phyloP scores from a whole-genome alignment of 2,888 invertebrate species.

The Druceiella hillmani region DNA sequence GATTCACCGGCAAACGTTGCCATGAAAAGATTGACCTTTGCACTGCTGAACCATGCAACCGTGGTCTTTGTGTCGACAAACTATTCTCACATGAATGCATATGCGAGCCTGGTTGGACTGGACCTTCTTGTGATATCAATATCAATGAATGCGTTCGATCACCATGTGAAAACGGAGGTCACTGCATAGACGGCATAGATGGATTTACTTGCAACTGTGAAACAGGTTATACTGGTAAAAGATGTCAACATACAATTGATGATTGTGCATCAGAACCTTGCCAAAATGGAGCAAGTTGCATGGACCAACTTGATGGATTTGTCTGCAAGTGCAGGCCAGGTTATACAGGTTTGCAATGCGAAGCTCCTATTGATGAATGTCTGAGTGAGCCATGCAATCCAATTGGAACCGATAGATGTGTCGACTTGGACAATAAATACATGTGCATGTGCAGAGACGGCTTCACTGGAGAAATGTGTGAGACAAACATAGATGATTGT shows the following conservation, averaged over 20 bases:
- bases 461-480: conserved; percentile 78
- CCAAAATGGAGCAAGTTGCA: conserved; percentile 85
- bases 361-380: conserved; percentile 90
- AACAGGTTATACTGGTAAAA: conserved; percentile 89
- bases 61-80: conserved; percentile 89
- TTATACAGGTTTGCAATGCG: conserved; percentile 87
- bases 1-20: conserved; percentile 94
- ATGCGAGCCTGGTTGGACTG: conserved; percentile 91
- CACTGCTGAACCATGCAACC: conserved; percentile 82
- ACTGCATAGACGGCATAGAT: conserved; percentile 82
- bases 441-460: conserved; percentile 87
- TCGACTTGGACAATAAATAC: conserved; percentile 83
- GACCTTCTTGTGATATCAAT: conserved; percentile 79
- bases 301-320: conserved; percentile 86
- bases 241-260: conserved; percentile 89
- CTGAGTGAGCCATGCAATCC: conserved; percentile 86
- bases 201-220: conserved; percentile 86
- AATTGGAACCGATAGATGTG: conserved; percentile 83
- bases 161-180: conserved; percentile 90
- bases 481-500: conserved; percentile 85
- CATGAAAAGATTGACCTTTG: conserved; percentile 94
- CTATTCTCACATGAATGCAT: conserved; percentile 82
- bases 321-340: conserved; percentile 90
- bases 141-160: conserved; percentile 84
- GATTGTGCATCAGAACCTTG: conserved; percentile 88